These are phyloP conservation scores for Aspidiotus rigidus DNA, from an alignment of 2,888 invertebrate genomes.

Conservation along the genomic window DNA sequence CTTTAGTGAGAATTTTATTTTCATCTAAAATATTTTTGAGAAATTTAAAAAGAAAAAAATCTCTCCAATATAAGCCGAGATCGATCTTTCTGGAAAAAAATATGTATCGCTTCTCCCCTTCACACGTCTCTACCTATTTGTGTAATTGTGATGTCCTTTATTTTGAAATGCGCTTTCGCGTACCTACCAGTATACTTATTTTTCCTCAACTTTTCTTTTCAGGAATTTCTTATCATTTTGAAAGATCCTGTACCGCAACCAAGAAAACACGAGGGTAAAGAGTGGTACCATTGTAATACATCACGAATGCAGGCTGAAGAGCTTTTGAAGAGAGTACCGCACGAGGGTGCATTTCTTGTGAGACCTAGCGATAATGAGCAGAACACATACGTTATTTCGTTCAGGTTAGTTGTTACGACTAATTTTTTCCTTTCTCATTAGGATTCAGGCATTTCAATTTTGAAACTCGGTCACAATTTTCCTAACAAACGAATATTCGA, in stretches of 20 bases:
- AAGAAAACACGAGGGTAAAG: constrained; percentile 83
- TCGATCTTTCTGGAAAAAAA: too few species aligned
- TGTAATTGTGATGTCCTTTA: too few species aligned
- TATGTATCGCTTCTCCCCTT: too few species aligned
- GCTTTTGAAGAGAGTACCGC: constrained; percentile 68
- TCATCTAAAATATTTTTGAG: too few species aligned
- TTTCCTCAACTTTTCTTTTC: constrained; percentile 35
- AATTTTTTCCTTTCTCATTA: neutral
- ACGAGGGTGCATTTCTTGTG: constrained; percentile 90
- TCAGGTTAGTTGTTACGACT: constrained; percentile 53
- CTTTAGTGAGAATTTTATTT: too few species aligned
- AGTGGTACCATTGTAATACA: constrained; percentile 82
- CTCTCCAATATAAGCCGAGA: too few species aligned
- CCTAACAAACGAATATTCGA: too few species aligned
- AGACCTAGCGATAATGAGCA: constrained; percentile 79
- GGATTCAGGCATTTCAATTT: too few species aligned
- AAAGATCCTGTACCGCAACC: constrained; percentile 90
- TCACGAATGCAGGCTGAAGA: constrained; percentile 79
- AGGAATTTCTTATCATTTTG: constrained; percentile 79
- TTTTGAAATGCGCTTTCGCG: too few species aligned
- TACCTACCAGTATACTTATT: neutral
- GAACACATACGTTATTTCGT: constrained; percentile 85
- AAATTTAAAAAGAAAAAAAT: too few species aligned
- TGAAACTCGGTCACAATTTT: too few species aligned
- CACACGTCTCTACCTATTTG: too few species aligned